These are phyloP conservation scores for Pristionchus maxplancki DNA, from an alignment of 2,888 invertebrate genomes.

Conservation along the genomic window DNA sequence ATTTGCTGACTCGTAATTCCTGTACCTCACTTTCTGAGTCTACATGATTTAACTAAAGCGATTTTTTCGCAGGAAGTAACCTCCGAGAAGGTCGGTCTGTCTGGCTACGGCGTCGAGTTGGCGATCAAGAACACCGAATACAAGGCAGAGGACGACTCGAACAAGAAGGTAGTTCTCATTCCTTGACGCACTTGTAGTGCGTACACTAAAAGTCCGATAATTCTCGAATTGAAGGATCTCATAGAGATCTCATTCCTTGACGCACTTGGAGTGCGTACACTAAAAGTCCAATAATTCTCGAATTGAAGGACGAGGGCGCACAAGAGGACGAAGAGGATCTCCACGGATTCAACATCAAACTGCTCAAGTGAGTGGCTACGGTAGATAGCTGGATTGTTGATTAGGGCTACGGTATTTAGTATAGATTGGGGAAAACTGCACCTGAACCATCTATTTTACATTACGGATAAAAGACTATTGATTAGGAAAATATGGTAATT, in stretches of 20 bases:
- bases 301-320: slow-evolving; percentile 50
- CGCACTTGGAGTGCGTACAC: no score
- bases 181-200: slow-evolving; percentile 57
- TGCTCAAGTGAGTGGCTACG: slow-evolving; percentile 83
- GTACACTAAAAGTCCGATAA: slow-evolving; percentile 64
- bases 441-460: no score
- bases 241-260: neutral
- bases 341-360: slow-evolving; percentile 92
- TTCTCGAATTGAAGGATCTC: neutral
- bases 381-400: neutral
- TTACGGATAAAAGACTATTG: no score
- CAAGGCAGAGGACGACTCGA: slow-evolving; percentile 93
- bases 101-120: slow-evolving; percentile 97
- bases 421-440: no score
- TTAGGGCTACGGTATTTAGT: no score
- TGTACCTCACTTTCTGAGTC: neutral
- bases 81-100: slow-evolving; percentile 84
- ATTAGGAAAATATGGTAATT: no score
- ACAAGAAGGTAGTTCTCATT: slow-evolving; percentile 77
- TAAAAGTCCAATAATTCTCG: no score
- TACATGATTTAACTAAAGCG: no score
- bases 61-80: neutral
- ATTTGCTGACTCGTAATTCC: neutral
- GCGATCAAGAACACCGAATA: slow-evolving; percentile 99
- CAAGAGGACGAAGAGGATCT: slow-evolving; percentile 84